Conservation (phyloP, 2,888 invertebrate genomes). For the Deladenus siricidicola region DNA sequence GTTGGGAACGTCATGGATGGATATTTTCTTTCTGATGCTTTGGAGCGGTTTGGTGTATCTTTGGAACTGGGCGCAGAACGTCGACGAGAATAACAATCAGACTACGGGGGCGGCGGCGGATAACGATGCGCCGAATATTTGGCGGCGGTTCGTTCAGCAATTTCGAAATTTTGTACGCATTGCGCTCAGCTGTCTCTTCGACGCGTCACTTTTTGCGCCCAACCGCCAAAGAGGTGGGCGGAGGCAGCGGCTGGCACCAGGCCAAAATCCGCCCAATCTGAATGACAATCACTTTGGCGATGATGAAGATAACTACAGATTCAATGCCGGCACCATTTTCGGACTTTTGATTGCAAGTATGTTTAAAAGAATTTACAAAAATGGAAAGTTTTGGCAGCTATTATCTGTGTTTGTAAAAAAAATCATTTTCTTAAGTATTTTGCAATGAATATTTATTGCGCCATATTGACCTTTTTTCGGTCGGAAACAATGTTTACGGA, state of each 20-base stretch:
- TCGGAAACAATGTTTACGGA: no score
- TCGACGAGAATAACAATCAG: constrained; percentile 6
- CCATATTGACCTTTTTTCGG: no score
- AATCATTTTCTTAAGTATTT: neutral
- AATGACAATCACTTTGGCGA: neutral
- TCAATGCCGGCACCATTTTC: constrained; percentile 17
- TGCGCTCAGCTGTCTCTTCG: constrained; percentile 13
- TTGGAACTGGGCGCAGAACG: constrained; percentile 4
- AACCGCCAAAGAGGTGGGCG: no score
- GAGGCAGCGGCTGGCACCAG: no score
- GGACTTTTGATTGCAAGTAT: constrained; percentile 18
- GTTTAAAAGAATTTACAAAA: no score
- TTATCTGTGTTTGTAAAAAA: neutral
- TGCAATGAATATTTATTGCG: no score
- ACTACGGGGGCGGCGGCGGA: constrained; percentile 7
- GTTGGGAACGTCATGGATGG: constrained; percentile 18
- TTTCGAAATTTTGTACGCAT: constrained; percentile 10
- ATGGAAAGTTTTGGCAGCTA: neutral
- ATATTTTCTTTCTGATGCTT: constrained; percentile 17
- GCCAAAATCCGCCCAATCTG: no score
- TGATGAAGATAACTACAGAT: constrained; percentile 17
- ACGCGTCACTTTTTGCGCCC: constrained; percentile 3
- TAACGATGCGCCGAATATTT: neutral
- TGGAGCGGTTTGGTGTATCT: constrained; percentile 10
- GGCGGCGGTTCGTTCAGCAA: constrained; percentile 9